Conservation (phyloP, 1,140 invertebrate genomes). For the Drosophila gunungcola region DNA sequence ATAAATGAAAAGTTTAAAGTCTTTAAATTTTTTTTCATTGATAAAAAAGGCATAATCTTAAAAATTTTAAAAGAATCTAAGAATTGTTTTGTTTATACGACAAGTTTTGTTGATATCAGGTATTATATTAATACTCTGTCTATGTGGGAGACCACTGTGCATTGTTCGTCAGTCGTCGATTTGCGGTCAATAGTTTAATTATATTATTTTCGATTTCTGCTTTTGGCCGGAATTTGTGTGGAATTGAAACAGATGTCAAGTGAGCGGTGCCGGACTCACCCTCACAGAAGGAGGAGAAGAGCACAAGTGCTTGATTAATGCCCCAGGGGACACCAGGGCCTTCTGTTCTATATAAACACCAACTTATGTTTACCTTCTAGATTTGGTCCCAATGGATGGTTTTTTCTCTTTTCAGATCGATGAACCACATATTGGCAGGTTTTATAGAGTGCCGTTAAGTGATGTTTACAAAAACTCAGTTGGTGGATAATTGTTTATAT, state of each 20-base stretch:
- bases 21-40: too few relatives aligned
- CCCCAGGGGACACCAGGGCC: slow-evolving; percentile 40
- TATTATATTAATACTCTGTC: too few relatives aligned
- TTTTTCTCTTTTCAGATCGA: slow-evolving; percentile 12
- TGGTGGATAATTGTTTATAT: slow-evolving; percentile 53
- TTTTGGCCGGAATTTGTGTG: slow-evolving; percentile 47
- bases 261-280: slow-evolving; percentile 65
- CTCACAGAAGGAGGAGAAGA: not conserved
- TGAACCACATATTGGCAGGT: slow-evolving; percentile 27
- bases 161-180: slow-evolving; percentile 18
- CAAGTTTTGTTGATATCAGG: too few relatives aligned
- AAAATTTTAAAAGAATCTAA: too few relatives aligned
- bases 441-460: slow-evolving; percentile 6
- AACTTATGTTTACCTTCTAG: slow-evolving; percentile 51
- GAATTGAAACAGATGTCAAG: slow-evolving; percentile 72
- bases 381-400: slow-evolving; percentile 47
- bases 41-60: too few relatives aligned
- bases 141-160: too few relatives aligned
- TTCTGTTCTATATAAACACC: slow-evolving; percentile 52
- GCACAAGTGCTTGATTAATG: slow-evolving; percentile 64
- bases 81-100: too few relatives aligned
- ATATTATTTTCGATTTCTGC: slow-evolving; percentile 56
- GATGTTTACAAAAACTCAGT: slow-evolving; percentile 37
- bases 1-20: too few relatives aligned
- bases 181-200: slow-evolving; percentile 53